Evolutionary conservation across 2,888 invertebrate species (phyloP).

Genomic region (Metalampra italica): DNA sequence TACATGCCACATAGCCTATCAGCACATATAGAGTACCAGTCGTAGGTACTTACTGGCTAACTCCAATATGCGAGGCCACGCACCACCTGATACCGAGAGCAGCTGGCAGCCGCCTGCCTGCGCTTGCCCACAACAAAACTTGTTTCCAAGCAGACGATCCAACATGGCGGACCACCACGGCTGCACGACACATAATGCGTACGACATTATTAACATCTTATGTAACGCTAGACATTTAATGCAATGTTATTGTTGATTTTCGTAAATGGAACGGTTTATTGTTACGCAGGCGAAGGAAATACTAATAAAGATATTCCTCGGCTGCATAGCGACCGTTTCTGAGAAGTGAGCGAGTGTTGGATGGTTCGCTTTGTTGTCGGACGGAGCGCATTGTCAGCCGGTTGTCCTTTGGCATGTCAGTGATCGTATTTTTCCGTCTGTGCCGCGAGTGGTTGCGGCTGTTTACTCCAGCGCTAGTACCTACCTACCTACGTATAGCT

Average conservation of each 20-base stretch:
- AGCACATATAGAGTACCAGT: background rate
- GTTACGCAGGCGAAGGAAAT: constrained; percentile 15
- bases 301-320: constrained; percentile 26
- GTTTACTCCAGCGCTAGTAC: constrained; percentile 43
- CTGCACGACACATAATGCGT: constrained; percentile 11
- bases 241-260: constrained; percentile 5
- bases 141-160: constrained; percentile 65
- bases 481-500: constrained; percentile 18
- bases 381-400: constrained; percentile 32
- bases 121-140: constrained; percentile 65
- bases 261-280: constrained; percentile 13
- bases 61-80: constrained; percentile 57
- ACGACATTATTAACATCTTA: background rate
- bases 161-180: constrained; percentile 59
- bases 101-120: constrained; percentile 67
- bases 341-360: constrained; percentile 38
- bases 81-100: constrained; percentile 68
- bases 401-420: constrained; percentile 52
- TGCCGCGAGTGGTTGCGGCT: constrained; percentile 41
- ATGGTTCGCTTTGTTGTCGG: constrained; percentile 35
- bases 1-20: background rate
- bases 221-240: background rate
- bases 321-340: constrained; percentile 31
- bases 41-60: constrained; percentile 13
- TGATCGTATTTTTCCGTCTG: constrained; percentile 59